Evolutionary conservation across 1,140 invertebrate species (phyloP), one percentile per base, ranked within the genome.

Genomic region (Hestina assimilis): DNA sequence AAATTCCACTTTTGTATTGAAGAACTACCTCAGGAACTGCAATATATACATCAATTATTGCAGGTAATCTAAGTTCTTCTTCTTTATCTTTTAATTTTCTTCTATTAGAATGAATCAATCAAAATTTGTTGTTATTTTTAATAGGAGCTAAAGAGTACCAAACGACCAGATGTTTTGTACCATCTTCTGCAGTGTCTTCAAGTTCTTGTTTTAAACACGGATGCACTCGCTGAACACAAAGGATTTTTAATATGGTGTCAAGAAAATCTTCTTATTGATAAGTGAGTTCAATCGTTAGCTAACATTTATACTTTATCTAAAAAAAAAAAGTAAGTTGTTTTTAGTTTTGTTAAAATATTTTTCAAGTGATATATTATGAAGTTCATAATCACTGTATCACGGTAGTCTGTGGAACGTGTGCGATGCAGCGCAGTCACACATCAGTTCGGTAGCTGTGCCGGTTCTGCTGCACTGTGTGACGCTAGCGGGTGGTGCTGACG

Each of bases 181-280:
- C 97, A 98, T 73, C 92, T 99, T 76, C 89, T 99, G 23, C 94
- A 96, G 71, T 98, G 96, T 72, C 89, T 99, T 1, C 96, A 98
- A 81, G 93, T 97, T 31, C 90, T 99, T 69, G 95, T 96, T 50
- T 90, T 99, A 1, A 96, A 99, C 79, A 97, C 96, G 2, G 98
- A 99, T 85, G 96, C 96, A 4, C 91, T 99, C 35, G 94, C 93
- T 69, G 96, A 99, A 75, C 95, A 98, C 75, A 92, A 95, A 66
- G 97, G 97, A 38, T 99, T 99, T 89, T 94, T 99, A 48, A 97
- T 98, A 54, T 99, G 97, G 96, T 97, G 96, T 63, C 97, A 99
- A 83, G 97, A 99, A 89, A 98, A 98, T 89, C 89, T 98, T 12
- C 89, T 99, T 0, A 97, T 99, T 59, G 96, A 96, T 77, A 98